Evolutionary conservation across 1,140 invertebrate species (phyloP).

Genomic region (Neodiprion virginianus): DNA sequence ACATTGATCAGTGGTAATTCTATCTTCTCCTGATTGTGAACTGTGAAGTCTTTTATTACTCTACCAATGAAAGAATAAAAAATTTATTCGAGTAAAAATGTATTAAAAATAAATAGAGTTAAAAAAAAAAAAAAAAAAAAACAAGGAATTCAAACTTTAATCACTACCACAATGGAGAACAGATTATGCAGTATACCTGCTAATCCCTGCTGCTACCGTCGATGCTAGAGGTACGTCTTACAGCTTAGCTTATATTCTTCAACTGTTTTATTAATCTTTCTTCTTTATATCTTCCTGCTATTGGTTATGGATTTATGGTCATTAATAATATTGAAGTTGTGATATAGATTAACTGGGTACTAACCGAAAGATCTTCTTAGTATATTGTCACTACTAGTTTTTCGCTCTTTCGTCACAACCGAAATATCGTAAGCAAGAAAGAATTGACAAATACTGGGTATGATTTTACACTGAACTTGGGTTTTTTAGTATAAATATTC

Average conservation of each 20-base stretch:
- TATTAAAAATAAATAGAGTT: neutral
- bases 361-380: neutral
- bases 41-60: no score
- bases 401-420: no score
- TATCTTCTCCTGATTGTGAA: no score
- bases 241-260: conserved; percentile 54
- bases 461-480: conserved; percentile 15
- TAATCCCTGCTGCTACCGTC: conserved; percentile 57
- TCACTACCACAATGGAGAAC: conserved; percentile 53
- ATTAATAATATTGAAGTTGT: conserved; percentile 2
- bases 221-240: conserved; percentile 59
- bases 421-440: no score
- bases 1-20: no score
- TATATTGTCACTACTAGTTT: no score
- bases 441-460: no score
- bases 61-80: neutral
- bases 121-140: conserved; percentile 23
- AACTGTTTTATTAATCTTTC: conserved; percentile 16
- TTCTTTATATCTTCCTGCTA: neutral
- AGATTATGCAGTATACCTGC: conserved; percentile 49
- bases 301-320: neutral
- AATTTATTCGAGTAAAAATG: neutral
- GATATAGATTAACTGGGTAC: neutral
- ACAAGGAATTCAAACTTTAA: conserved; percentile 34
- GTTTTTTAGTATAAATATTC: conserved; percentile 10